Evolutionary conservation across 2,888 invertebrate genomes (phyloP).

Genomic region (Drosophila colorata): DNA sequence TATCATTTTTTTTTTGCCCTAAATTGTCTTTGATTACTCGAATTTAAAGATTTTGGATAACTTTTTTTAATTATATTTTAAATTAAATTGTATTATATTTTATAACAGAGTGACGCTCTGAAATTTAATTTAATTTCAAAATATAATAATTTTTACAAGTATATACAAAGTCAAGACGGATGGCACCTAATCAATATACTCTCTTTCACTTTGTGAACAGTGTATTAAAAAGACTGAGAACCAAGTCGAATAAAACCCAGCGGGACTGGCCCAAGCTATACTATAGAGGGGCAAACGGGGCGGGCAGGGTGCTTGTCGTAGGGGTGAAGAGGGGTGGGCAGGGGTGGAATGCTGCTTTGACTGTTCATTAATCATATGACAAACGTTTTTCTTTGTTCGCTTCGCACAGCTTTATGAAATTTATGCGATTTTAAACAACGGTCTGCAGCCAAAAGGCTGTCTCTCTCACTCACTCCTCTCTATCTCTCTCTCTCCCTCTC

Average conservation of each 20-base stretch:
- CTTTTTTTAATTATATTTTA: no score
- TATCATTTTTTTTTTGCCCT: no score
- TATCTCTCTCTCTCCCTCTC: background rate
- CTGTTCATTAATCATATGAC: conserved; percentile 77
- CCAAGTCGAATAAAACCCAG: conserved; percentile 20
- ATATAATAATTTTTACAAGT: no score
- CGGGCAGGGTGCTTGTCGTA: conserved; percentile 2
- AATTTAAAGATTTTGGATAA: no score
- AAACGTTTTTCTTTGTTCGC: conserved; percentile 74
- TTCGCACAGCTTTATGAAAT: conserved; percentile 56
- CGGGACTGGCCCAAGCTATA: conserved; percentile 11
- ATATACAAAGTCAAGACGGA: background rate
- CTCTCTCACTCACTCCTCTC: background rate
- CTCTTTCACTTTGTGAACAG: no score
- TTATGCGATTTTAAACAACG: conserved; percentile 70
- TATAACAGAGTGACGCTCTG: no score
- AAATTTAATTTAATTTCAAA: no score
- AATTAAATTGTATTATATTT: background rate
- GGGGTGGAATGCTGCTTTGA: conserved; percentile 9
- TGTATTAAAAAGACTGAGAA: background rate
- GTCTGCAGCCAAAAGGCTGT: conserved; percentile 26
- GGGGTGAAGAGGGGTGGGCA: background rate
- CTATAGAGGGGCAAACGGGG: conserved; percentile 4
- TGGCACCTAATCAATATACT: no score
- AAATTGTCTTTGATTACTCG: no score